Percentiles rank a stretch among this genome's conserved stretches.
phyloP scores from a whole-genome alignment of 2,113 vertebrate species.

The Balaeniceps rex region DNA sequence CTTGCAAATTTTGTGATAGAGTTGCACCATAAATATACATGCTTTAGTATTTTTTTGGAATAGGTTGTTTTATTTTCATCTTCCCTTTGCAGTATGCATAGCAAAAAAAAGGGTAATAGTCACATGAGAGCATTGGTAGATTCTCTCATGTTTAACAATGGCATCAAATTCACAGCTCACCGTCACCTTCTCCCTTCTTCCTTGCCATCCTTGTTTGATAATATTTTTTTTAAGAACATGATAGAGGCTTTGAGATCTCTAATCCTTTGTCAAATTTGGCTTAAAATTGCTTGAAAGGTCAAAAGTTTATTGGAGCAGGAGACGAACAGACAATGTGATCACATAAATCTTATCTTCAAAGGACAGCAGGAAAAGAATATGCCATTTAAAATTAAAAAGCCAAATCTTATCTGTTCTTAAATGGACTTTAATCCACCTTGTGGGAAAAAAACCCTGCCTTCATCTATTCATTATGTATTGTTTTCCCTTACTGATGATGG shows the following conservation, averaged over 20 bases:
- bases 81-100: neutral
- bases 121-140: neutral
- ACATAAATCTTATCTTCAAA: neutral
- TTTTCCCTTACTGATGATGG: neutral
- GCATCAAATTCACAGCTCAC: neutral
- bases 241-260: neutral
- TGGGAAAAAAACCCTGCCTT: fast-evolving
- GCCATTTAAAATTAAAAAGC: neutral
- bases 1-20: neutral
- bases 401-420: neutral
- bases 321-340: neutral
- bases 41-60: fast-evolving
- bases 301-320: neutral
- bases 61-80: neutral
- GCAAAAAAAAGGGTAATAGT: neutral
- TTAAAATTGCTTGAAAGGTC: neutral
- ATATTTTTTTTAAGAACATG: neutral
- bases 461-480: neutral
- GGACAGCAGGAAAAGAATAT: neutral
- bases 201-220: neutral
- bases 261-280: neutral
- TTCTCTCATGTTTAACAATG: neutral
- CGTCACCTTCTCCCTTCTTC: neutral
- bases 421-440: neutral
- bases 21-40: neutral